Base-by-base conservation (phyloP, 2,113 vertebrate species). In the Struthio camelus region DNA sequence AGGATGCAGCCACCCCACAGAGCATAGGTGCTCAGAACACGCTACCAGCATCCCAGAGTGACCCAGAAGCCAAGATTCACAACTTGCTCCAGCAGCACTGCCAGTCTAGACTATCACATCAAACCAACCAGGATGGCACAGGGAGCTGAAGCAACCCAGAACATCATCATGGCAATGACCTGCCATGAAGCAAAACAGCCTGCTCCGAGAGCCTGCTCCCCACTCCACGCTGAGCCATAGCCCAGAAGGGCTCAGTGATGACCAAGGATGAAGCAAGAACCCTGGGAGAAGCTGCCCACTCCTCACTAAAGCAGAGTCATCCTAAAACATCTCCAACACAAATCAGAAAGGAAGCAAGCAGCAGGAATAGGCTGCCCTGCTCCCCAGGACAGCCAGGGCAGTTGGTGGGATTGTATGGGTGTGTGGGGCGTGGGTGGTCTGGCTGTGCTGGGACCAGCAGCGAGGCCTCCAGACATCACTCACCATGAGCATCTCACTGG, bases 401-500 rank as follows among this genome's bases (percentile, higher is more conserved):
- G 23, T 13, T 10, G 30, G n/a, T 15, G 11, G 42, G 58, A 76
- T 12, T 13, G 18, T 22, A 15, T 18, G 42, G 30, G 23, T 36
- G 48, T 59, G 40, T 38, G 23, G 11, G 9, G 77, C 66, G 9
- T 42, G 27, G 46, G 46, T 48, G 46, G 46, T 19, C 17, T 48
- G 13, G 64, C 65, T 48, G 34, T 27, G 65, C 36, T 24, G 56
- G 56, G 27, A 28, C 8, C 5, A 61, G 4, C 8, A 4, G 48
- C 11, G 46, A 30, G 3, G 4, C 17, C 28, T 50, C 58, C 38
- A 40, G n/a, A 48, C 22, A 23, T 12, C 78, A 96, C 98, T 98
- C 98, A 99, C 99, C 99, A 99, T 99, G 61, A 99, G 98, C 99
- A 99, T 99, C 98, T 99, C 99, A 77, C 99, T 99, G 94, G 99